Conservation (phyloP, 2,888 invertebrate genomes). For the Phaonia tiefii region DNA sequence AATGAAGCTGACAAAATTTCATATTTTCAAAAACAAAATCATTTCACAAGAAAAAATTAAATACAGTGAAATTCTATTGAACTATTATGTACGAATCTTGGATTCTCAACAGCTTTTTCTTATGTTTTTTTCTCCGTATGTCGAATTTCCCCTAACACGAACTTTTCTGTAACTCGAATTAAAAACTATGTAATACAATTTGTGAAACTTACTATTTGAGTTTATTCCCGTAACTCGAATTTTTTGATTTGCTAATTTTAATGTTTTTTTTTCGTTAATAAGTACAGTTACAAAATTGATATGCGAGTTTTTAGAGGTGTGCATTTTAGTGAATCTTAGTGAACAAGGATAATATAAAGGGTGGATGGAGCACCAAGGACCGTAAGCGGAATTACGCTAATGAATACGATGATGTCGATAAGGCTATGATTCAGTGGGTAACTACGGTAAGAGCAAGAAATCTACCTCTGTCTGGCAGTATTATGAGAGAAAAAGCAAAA, state of each 20-base stretch:
- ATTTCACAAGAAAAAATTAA: no score
- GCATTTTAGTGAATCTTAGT: constrained; percentile 7
- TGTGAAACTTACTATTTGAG: no score
- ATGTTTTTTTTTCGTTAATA: constrained; percentile 1
- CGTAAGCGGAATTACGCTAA: constrained; percentile 10
- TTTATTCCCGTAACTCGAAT: no score
- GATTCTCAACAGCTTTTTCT: no score
- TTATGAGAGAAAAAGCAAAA: constrained; percentile 16
- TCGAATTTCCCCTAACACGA: constrained; percentile 1
- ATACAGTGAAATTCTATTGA: no score
- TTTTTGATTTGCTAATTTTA: neutral
- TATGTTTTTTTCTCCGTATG: no score
- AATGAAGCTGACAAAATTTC: no score
- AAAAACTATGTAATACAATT: neutral
- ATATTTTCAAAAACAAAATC: no score
- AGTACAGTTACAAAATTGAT: constrained; percentile 11
- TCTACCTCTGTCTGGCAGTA: constrained; percentile 13
- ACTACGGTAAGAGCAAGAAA: constrained; percentile 10
- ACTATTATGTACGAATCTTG: no score
- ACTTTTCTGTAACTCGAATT: constrained; percentile 1
- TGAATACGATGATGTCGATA: no score
- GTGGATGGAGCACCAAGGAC: constrained; percentile 10
- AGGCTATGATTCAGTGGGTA: no score
- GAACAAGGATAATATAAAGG: constrained; percentile 8
- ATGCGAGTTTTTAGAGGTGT: constrained; percentile 13